Evolutionary conservation across 2,113 vertebrate genomes (phyloP).

Genomic region (Leptocoma aspasia): DNA sequence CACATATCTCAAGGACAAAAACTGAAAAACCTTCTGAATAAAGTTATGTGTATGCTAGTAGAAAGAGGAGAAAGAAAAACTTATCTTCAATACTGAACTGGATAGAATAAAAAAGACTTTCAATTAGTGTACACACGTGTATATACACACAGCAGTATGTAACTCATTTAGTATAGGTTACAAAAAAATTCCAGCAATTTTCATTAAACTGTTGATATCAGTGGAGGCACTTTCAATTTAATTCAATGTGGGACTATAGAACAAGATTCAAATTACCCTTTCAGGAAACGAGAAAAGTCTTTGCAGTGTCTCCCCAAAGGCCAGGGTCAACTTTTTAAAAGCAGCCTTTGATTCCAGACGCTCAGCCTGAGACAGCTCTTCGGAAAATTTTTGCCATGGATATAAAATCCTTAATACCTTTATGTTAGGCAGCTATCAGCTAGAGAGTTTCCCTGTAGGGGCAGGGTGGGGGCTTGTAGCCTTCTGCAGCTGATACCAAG

Average conservation of each 20-base stretch:
- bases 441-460: not conserved
- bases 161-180: not conserved
- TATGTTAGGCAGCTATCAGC: not conserved
- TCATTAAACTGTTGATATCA: constrained; percentile 40
- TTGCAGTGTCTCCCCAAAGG: constrained; percentile 8
- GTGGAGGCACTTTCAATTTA: constrained; percentile 10
- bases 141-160: not conserved
- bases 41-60: constrained; percentile 40
- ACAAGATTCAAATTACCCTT: constrained; percentile 50
- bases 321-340: constrained; percentile 48
- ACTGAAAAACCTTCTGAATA: constrained; percentile 14
- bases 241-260: not conserved
- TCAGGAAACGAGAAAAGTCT: constrained; percentile 21
- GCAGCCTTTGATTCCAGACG: constrained; percentile 23
- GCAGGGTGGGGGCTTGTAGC: not conserved
- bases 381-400: constrained; percentile 32
- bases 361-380: constrained; percentile 1
- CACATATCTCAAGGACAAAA: constrained; percentile 56
- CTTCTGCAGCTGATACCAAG: not conserved
- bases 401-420: constrained; percentile 22
- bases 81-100: not conserved
- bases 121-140: not conserved
- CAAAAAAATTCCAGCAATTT: not conserved
- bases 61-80: constrained; percentile 51
- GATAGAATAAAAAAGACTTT: constrained; percentile 45